Base-by-base conservation (phyloP, 2,113 vertebrate genomes). In the Patagioenas fasciata region DNA sequence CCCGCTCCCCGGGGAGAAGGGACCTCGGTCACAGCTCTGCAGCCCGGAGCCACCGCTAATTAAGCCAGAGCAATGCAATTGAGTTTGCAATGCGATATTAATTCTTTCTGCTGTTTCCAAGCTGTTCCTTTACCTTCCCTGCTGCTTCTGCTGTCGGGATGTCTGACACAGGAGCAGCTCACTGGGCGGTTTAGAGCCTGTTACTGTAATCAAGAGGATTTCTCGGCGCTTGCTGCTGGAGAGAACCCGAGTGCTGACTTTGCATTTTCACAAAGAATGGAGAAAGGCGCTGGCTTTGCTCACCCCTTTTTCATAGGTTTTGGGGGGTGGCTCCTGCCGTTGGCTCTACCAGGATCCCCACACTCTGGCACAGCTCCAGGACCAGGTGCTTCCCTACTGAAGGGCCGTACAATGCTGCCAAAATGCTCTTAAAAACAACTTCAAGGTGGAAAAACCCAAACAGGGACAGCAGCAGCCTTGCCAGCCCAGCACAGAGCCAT, bases 41-140 rank as follows among this genome's bases (percentile, higher is more conserved):
- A 74, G 65, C 80, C 31, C 84, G 38, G 60, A 42, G 56, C 80
- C 7, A 0, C 36, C 0, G 0, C 69, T 56, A 77, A 91, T 86
- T 56, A 80, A 95, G 72, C 56, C 0, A 0, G 86, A 82, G 81
- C 61, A 8, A n/a, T 21, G 77, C 79, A 53, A 11, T 95, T 89
- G 9, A 25, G 48, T 32, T 72, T 1, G 6, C 86, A 67, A 36
- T 0, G 57, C 70, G 31, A 4, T 7, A 26, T 82, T 85, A 84
- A 86, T 89, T 57, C 87, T 75, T 71, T 89, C 95, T 90, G 94
- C 92, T 80, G 88, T 29, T 85, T 88, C 89, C 95, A 92, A 95
- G 93, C 94, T 92, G 87, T 47, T 94, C 62, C 61, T 94, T 57
- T 56, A 11, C 93, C 81, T 91, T 95, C 74, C 91, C 91, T 1